Base-by-base conservation (phyloP, 2,888 invertebrate genomes). In the Eutolmus rufibarbis region DNA sequence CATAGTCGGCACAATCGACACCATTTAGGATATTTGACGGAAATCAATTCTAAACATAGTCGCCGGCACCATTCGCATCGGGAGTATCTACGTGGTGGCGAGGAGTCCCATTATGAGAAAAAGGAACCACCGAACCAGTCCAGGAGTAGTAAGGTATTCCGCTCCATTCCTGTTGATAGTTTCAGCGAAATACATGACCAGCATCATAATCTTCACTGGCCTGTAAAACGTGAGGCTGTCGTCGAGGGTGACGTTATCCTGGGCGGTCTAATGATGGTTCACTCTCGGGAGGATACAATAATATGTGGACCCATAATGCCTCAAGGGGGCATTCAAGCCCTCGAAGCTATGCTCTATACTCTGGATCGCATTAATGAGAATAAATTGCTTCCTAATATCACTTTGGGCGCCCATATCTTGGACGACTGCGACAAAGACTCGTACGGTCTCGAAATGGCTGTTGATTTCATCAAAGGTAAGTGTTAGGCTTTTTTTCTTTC, bases 391-490 rank as follows among this genome's bases (percentile, higher is more conserved):
- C 94, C 97, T 40, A 96, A 95, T 76, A 95, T 97, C 85, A 94
- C 94, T 34, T 93, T 98, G 81, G 98, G 98, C 19, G 97, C 97
- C 0, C 96, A 96, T 90, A 96, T 98, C 88, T 95, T 98, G 78
- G 98, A 98, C 91, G 98, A 98, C 93, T 98, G 98, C 92, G 98
- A 98, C 93, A 96, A 96, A 93, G 98, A 98, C 92, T 97, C 97
- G 7, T 97, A 97, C 91, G 98, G 97, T 0, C 94, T 98, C 85
- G 97, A 98, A 92, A 97, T 97, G 95, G 97, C 97, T 1, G 96
- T 98, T 76, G 97, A 97, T 92, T 98, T 98, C 92, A 98, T 98
- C 89, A 97, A 97, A 94, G 97, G 97, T 97, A 93, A 93, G 94
- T 89, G 16, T 31, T 43, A 34, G 14, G 77, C 74, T 16, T 46